These are phyloP conservation scores for Arenaria interpres DNA, from an alignment of 2,113 vertebrate genomes.

Conservation along the genomic window DNA sequence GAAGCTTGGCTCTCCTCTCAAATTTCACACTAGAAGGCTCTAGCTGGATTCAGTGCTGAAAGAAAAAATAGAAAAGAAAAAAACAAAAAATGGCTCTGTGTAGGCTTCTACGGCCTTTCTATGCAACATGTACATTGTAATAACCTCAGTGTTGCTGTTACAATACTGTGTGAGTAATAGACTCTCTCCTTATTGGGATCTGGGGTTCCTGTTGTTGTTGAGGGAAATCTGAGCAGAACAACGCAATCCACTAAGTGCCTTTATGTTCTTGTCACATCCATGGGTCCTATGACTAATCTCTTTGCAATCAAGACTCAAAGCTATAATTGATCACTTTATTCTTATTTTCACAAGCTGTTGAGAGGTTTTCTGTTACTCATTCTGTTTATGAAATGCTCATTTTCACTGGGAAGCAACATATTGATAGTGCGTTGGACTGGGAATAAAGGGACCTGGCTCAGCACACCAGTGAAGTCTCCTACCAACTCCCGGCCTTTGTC, in stretches of 20 bases:
- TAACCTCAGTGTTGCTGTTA: neutral
- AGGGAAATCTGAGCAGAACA: slow-evolving; percentile 11
- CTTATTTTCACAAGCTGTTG: slow-evolving; percentile 1
- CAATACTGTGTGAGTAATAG: neutral
- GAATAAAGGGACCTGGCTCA: neutral
- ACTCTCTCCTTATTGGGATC: neutral
- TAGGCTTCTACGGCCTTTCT: neutral
- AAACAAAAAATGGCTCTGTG: neutral
- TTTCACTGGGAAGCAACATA: neutral
- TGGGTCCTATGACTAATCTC: neutral
- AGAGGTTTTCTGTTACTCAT: neutral
- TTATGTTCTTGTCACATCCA: neutral
- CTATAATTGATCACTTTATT: slow-evolving; percentile 3
- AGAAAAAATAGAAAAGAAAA: neutral
- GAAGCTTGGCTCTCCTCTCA: slow-evolving; percentile 4
- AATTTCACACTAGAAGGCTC: slow-evolving; percentile 30
- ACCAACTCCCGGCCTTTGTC: neutral
- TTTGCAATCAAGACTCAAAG: neutral
- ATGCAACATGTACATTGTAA: neutral
- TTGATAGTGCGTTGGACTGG: neutral
- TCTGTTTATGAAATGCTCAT: slow-evolving; percentile 1
- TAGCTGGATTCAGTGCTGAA: neutral
- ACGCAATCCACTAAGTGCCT: neutral
- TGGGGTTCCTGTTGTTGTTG: neutral
- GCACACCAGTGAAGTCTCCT: neutral